Percentiles rank a stretch among this genome's conserved stretches.
Conservation (phyloP, 1,140 invertebrate species). For the Vanessa atalanta region DNA sequence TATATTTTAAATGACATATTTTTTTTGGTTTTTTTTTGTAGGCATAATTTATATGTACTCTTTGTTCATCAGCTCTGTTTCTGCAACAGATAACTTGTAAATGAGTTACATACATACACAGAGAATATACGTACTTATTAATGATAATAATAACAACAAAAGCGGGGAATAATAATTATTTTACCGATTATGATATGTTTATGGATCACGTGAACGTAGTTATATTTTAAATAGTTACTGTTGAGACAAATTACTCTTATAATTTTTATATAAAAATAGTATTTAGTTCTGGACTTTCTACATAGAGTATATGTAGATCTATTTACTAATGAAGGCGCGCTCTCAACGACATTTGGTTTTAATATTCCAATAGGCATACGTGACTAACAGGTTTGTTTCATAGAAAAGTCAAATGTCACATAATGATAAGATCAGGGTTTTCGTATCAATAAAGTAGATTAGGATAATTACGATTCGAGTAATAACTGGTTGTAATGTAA, state of each 20-base stretch:
- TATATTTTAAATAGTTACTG: too few relatives aligned
- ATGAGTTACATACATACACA: not conserved
- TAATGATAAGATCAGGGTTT: constrained; percentile 12
- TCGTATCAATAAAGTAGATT: constrained; percentile 18
- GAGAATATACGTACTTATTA: not conserved
- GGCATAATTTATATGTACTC: not conserved
- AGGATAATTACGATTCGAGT: constrained; percentile 5
- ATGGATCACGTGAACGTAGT: too few relatives aligned
- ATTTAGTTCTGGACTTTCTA: too few relatives aligned
- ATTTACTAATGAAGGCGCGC: too few relatives aligned
- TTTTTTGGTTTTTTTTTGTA: not conserved
- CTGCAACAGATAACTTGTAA: not conserved
- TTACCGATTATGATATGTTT: not conserved
- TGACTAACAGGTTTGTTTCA: constrained; percentile 8
- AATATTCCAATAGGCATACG: not conserved
- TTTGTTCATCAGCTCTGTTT: constrained; percentile 1
- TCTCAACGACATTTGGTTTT: not conserved
- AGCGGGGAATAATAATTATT: not conserved
- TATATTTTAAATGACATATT: not conserved
- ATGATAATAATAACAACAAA: not conserved
- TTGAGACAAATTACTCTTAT: too few relatives aligned
- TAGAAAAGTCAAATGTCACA: constrained; percentile 15
- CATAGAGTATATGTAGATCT: too few relatives aligned
- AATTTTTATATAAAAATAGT: too few relatives aligned
- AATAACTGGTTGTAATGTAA: constrained; percentile 12